phyloP scores from a whole-genome alignment of 2,113 vertebrate genomes.

The Chaenocephalus aceratus region DNA sequence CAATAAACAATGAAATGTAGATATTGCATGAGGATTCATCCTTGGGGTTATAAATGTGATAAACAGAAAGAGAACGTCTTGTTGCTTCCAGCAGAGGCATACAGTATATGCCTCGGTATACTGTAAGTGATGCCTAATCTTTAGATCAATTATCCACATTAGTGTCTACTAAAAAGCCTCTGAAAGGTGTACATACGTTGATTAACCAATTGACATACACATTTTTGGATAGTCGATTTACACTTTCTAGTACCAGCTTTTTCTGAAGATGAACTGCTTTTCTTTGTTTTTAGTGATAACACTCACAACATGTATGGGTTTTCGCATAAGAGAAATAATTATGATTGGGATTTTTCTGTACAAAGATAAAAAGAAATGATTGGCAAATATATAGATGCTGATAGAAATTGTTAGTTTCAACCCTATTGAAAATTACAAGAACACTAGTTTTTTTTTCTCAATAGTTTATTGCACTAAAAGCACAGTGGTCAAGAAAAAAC shows the following conservation, averaged over 20 bases:
- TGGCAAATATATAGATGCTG: background rate
- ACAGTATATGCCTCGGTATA: background rate
- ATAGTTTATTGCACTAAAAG: background rate
- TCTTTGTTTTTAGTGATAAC: background rate
- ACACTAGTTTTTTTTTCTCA: too few relatives aligned
- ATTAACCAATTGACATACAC: background rate
- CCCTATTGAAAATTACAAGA: background rate
- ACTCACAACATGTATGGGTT: background rate
- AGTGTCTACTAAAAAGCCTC: background rate
- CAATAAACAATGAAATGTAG: constrained; percentile 18
- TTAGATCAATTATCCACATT: background rate
- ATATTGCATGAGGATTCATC: constrained; percentile 7
- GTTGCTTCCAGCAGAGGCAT: background rate
- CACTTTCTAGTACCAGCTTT: background rate
- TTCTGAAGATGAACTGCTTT: background rate
- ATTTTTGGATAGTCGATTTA: background rate
- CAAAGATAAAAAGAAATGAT: too few relatives aligned
- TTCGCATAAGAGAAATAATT: too few relatives aligned
- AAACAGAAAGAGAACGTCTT: background rate
- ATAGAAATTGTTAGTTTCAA: background rate
- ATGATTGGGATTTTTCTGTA: too few relatives aligned
- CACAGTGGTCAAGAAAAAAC: background rate
- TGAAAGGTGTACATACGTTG: background rate
- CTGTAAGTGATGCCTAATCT: background rate
- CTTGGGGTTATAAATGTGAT: background rate